Base-by-base conservation (phyloP, 2,797 vertebrate genomes). In the Argya squamiceps region DNA sequence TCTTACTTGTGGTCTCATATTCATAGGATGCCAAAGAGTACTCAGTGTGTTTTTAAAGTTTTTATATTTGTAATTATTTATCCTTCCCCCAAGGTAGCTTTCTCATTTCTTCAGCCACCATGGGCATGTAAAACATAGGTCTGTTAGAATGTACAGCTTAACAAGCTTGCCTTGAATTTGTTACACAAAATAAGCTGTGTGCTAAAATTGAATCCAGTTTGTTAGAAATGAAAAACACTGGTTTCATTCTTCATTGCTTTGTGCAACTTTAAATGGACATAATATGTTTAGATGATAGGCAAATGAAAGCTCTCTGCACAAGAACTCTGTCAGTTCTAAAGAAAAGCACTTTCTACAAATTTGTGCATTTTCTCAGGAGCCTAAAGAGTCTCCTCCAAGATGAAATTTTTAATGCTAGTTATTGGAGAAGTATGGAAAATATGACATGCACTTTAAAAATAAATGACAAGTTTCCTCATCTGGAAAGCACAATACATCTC, bases 181-280 rank as follows among this genome's bases (percentile, higher is more conserved):
- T 53, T 82, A 30, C 7, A 78, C 24, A 91, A 86, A 74, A n/a
- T 20, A 74, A 86, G 30, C 67, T 30, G 21, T 71, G 34, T 75
- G 53, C 41, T 87, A 75, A 88, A 88, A 78, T 6, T 23, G 41
- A 63, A 71, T n/a, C 65, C n/a, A 86, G 68, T 70, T 89, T 68
- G 58, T 94, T 95, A 89, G 84, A 96, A 77, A 84, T 18, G 2
- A 49, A 89, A 80, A 65, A 44, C 21, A 26, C 11, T 85, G 46
- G 41, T 95, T 76, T 93, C 46, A 88, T 85, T 97, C 58, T 62
- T 89, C 43, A 37, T 78, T 63, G 58, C 27, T 84, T 95, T 58
- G 10, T 84, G 84, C 32, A 81, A 46, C 18, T 69, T 69, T 88
- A 75, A 96, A 93, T 67, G 64, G 80, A 71, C 32, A 78, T 63